These are phyloP conservation scores for Eulithis testata DNA, from an alignment of 2,888 invertebrate species.

Conservation along the genomic window DNA sequence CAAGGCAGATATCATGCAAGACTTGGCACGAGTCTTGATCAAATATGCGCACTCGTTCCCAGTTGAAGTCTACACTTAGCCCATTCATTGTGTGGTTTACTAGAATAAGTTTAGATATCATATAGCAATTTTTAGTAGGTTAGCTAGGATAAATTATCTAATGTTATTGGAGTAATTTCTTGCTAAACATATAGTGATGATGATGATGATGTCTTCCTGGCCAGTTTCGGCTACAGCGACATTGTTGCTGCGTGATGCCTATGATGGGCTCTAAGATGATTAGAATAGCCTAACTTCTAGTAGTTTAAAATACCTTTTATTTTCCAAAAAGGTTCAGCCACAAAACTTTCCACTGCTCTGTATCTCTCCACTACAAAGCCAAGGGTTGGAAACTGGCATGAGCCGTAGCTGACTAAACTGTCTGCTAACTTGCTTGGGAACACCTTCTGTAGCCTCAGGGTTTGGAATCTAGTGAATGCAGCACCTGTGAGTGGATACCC, in stretches of 20 bases:
- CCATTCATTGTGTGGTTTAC: slow-evolving; percentile 92
- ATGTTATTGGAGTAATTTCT: too few species aligned
- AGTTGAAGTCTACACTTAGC: slow-evolving; percentile 92
- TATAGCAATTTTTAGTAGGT: not conserved
- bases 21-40: slow-evolving; percentile 93
- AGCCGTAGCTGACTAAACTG: slow-evolving; percentile 97
- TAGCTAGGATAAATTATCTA: too few species aligned
- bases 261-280: too few species aligned
- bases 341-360: slow-evolving; percentile 95
- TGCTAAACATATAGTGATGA: too few species aligned
- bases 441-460: slow-evolving; percentile 92
- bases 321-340: slow-evolving; percentile 98
- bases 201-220: too few species aligned
- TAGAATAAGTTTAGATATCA: slow-evolving; percentile 51
- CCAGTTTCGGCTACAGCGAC: too few species aligned
- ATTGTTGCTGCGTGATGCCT: too few species aligned
- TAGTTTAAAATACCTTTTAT: slow-evolving; percentile 88
- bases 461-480: slow-evolving; percentile 99
- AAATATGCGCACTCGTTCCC: slow-evolving; percentile 95
- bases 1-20: slow-evolving; percentile 91
- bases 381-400: slow-evolving; percentile 99
- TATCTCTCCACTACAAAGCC: slow-evolving; percentile 99
- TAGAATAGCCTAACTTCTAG: not conserved
- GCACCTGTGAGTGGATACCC: slow-evolving; percentile 86
- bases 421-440: slow-evolving; percentile 90